Conservation (phyloP, 2,888 invertebrate species). For the Cataglyphis cursor region DNA sequence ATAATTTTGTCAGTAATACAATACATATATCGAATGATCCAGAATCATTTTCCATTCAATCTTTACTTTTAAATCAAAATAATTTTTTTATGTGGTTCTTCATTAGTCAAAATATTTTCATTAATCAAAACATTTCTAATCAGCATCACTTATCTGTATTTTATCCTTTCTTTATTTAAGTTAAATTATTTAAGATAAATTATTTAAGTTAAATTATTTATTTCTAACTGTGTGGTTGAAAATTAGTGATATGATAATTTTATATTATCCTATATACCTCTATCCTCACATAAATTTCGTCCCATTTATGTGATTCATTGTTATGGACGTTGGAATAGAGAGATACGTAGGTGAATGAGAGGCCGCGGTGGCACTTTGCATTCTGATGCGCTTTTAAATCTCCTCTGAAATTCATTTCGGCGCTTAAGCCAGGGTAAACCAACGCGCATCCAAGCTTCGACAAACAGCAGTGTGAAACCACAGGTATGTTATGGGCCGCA, state of each 20-base stretch:
- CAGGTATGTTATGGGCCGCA: background rate
- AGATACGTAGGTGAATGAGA: constrained; percentile 25
- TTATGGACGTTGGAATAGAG: constrained; percentile 21
- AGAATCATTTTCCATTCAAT: background rate
- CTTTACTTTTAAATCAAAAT: background rate
- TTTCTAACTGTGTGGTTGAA: background rate
- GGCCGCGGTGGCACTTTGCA: constrained; percentile 63
- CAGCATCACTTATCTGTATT: background rate
- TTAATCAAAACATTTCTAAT: background rate
- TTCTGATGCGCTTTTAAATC: constrained; percentile 73
- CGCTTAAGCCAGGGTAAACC: constrained; percentile 45
- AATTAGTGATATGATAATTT: background rate
- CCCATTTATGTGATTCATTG: constrained; percentile 31
- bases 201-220: too few relatives aligned
- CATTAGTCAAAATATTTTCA: background rate
- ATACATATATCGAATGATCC: background rate
- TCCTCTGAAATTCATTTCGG: constrained; percentile 65
- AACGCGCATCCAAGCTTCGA: constrained; percentile 46
- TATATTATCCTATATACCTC: background rate
- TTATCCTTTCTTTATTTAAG: background rate
- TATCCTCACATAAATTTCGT: constrained; percentile 8
- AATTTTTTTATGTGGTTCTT: background rate
- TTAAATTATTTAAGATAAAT: background rate
- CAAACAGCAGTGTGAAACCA: constrained; percentile 39
- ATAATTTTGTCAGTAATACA: background rate